Percentiles rank a stretch among this genome's conserved stretches.
Conservation (phyloP, 2,113 vertebrate species). For the Bubalus kerabau region DNA sequence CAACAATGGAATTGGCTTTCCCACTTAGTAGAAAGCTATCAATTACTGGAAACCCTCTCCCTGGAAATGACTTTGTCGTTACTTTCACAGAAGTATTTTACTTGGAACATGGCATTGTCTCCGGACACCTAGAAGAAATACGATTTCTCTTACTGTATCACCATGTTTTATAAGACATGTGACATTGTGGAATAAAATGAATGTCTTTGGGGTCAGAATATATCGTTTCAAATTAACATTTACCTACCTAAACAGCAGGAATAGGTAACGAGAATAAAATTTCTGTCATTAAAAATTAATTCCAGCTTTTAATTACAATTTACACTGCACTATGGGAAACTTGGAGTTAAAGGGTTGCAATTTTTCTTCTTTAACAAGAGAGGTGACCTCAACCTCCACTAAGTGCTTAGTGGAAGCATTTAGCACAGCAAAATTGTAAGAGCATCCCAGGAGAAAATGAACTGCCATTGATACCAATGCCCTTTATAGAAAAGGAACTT, state of each 20-base stretch:
- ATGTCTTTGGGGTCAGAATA: neutral
- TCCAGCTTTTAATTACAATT: conserved; percentile 27
- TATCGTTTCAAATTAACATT: conserved; percentile 16
- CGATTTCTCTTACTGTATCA: neutral
- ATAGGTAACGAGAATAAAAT: neutral
- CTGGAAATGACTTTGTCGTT: neutral
- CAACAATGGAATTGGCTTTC: neutral
- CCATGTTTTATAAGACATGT: neutral
- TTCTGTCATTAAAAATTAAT: conserved; percentile 11
- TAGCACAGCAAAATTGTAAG: conserved; percentile 48
- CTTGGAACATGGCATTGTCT: neutral
- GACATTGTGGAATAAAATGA: neutral
- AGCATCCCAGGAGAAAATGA: conserved; percentile 57
- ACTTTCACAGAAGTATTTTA: neutral
- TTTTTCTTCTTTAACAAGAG: conserved; percentile 64
- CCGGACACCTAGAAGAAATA: neutral
- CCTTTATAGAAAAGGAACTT: conserved; percentile 59
- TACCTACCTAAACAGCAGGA: neutral
- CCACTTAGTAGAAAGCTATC: neutral
- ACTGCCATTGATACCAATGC: conserved; percentile 45
- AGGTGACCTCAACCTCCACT: conserved; percentile 58
- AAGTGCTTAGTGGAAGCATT: conserved; percentile 54
- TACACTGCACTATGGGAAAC: conserved; percentile 40
- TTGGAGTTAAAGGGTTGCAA: conserved; percentile 58
- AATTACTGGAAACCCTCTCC: neutral